Conservation (phyloP, 2,888 invertebrate species). For the Scaeva pyrastri region DNA sequence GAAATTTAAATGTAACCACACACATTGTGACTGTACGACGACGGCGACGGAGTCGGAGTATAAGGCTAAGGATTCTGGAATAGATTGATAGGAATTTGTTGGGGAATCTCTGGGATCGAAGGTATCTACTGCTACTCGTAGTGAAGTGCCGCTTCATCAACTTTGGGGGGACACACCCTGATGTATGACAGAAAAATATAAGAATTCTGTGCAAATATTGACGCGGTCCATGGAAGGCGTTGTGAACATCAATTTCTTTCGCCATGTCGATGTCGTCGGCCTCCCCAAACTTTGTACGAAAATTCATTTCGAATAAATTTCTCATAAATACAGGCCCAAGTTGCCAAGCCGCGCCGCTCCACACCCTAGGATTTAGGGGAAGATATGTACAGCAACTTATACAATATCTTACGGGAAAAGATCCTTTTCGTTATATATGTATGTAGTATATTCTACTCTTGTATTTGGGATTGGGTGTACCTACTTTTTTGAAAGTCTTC, state of each 20-base stretch:
- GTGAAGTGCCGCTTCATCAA: background rate
- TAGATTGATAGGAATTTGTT: constrained; percentile 46
- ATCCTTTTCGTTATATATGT: background rate
- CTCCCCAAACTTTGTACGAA: background rate
- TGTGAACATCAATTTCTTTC: constrained; percentile 27
- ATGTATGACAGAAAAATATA: constrained; percentile 36
- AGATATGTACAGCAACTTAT: no score
- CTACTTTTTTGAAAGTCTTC: background rate
- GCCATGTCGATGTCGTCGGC: background rate
- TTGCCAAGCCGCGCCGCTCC: no score
- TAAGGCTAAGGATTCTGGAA: background rate
- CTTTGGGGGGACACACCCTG: constrained; percentile 41
- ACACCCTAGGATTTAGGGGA: background rate
- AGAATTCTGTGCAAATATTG: constrained; percentile 58
- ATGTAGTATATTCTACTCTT: no score
- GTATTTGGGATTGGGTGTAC: background rate
- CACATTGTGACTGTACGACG: constrained; percentile 20
- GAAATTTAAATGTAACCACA: constrained; percentile 70
- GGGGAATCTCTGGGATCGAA: constrained; percentile 32
- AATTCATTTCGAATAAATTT: constrained; percentile 56
- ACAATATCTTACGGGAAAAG: background rate
- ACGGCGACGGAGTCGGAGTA: no score
- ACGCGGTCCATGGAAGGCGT: constrained; percentile 44
- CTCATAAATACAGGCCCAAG: constrained; percentile 37
- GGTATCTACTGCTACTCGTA: background rate